Percentiles rank a stretch among this genome's conserved stretches.
phyloP scores from a whole-genome alignment of 1,140 invertebrate genomes.

The Panulirus ornatus region DNA sequence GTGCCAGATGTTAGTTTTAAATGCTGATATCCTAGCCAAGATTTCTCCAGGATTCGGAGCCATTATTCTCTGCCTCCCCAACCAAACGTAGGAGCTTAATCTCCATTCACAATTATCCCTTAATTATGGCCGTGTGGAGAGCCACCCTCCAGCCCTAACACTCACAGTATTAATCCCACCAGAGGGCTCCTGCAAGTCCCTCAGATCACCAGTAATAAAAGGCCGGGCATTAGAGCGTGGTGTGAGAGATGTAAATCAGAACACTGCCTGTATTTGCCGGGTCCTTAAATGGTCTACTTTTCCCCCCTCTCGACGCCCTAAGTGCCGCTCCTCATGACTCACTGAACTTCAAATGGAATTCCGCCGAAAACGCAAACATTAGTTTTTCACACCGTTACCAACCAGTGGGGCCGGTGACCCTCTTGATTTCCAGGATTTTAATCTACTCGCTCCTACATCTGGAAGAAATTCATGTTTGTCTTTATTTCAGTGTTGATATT shows the following conservation, averaged over 20 bases:
- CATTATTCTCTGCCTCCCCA: constrained; percentile 7
- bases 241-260: constrained; percentile 44
- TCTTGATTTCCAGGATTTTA: neutral
- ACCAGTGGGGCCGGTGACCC: neutral
- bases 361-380: constrained; percentile 53
- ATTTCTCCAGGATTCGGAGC: neutral
- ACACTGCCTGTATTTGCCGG: constrained; percentile 31
- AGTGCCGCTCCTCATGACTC: constrained; percentile 52
- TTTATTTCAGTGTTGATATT: too few species aligned
- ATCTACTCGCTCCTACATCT: neutral
- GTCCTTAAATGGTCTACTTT: constrained; percentile 42
- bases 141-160: neutral
- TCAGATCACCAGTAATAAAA: constrained; percentile 2
- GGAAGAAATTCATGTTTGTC: too few species aligned
- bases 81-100: constrained; percentile 18
- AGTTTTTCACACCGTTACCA: constrained; percentile 37
- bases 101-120: constrained; percentile 36
- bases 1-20: neutral
- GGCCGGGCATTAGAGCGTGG: neutral
- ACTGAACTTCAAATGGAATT: constrained; percentile 56
- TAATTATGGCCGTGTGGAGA: neutral
- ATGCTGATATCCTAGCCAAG: neutral
- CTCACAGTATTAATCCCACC: neutral
- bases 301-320: constrained; percentile 44
- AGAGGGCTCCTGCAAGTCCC: constrained; percentile 3